Conservation (phyloP, 2,888 invertebrate species). For the Prosopocoilus inquinatus region DNA sequence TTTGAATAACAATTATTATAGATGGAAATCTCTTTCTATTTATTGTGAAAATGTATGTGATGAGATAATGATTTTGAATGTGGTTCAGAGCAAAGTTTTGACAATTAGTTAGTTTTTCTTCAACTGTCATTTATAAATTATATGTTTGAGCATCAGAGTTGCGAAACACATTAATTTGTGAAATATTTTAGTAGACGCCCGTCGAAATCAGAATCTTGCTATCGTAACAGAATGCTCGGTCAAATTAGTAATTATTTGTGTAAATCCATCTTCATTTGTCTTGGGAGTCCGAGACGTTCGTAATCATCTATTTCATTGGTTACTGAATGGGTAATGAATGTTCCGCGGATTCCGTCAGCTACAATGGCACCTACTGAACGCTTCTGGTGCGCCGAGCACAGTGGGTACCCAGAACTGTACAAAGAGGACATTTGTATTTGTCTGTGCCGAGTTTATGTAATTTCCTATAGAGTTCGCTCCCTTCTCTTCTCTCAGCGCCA, state of each 20-base stretch:
- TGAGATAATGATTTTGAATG: too few relatives aligned
- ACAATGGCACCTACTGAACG: constrained; percentile 49
- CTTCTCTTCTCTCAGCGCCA: constrained; percentile 40
- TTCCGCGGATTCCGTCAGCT: constrained; percentile 50
- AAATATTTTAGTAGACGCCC: background rate
- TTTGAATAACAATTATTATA: too few relatives aligned
- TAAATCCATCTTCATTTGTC: constrained; percentile 52
- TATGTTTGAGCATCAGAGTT: background rate
- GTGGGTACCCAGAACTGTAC: constrained; percentile 51
- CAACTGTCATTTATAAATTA: too few relatives aligned
- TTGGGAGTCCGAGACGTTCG: constrained; percentile 48
- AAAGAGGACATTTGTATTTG: constrained; percentile 55
- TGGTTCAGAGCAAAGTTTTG: too few relatives aligned
- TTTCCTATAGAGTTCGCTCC: constrained; percentile 54
- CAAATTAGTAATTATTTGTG: constrained; percentile 53
- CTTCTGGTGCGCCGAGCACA: constrained; percentile 47
- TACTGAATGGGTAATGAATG: constrained; percentile 53
- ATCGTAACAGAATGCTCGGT: constrained; percentile 49
- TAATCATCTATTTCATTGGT: constrained; percentile 55
- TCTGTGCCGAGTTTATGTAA: constrained; percentile 56
- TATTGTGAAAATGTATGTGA: too few relatives aligned
- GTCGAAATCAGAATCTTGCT: constrained; percentile 7
- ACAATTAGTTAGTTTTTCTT: too few relatives aligned
- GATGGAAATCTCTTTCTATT: too few relatives aligned
- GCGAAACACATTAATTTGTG: background rate